Base-by-base conservation (phyloP, 1,140 invertebrate species). In the Neotoxoptera formosana region DNA sequence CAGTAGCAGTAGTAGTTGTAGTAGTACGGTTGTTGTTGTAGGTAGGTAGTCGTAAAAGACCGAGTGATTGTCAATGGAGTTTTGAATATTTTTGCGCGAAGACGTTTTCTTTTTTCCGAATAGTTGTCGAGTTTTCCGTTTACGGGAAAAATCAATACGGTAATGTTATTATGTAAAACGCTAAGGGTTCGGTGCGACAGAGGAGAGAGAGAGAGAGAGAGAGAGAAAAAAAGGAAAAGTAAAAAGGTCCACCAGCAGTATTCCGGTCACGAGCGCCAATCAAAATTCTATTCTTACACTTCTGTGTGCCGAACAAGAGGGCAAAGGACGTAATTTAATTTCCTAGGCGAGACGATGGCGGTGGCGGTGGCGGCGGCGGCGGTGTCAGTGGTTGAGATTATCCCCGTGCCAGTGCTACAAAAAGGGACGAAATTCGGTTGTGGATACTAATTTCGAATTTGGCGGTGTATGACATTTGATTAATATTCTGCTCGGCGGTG, bases 281-380 rank as follows among this genome's bases (percentile, higher is more conserved):
- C 91, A 93, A 93, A 93, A 93, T 93, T 93, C 91, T 93, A 93
- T 93, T 93, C 91, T 93, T 93, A 93, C 91, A 86, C 91, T 93
- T 90, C 36, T 93, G 81, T 53, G 53, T 56, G 67, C 60, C 41
- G 90, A 91, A 76, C 87, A 91, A 84, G 91, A 53, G 91, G 91
- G 47, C 76, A 92, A 91, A 92, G 76, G 91, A 92, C 48, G 91
- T 92, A 92, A 92, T 92, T 92, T 83, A 92, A 92, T 92, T 92
- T 92, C 76, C 76, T 92, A 83, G 91, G 20, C 91, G 76, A 83
- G 76, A 90, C 48, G 89, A 47, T 47, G 45, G 45, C 47, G 47
- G 17, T 17, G 47, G 56, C 90, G 41, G 45, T 45, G 47, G n/a
- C 17, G 30, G 56, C 90, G 17, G n/a, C 47, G 47, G n/a, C 8